Evolutionary conservation across 2,888 invertebrate genomes (phyloP).

Genomic region (Drosophila hamatofila): DNA sequence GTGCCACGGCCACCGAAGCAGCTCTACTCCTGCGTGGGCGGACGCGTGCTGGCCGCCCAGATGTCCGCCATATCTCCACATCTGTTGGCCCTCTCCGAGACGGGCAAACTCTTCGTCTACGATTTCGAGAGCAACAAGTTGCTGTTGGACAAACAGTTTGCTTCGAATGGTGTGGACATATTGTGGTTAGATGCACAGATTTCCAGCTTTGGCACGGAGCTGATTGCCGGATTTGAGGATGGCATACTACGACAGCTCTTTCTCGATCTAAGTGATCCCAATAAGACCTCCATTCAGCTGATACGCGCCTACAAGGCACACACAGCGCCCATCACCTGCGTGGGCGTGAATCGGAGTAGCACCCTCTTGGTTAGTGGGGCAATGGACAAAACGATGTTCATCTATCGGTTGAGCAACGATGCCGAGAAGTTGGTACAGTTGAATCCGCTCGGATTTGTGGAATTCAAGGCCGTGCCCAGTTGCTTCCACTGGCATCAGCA

Average conservation of each 20-base stretch:
- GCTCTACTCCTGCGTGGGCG: conserved; percentile 91
- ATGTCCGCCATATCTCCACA: conserved; percentile 90
- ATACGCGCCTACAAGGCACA: conserved; percentile 89
- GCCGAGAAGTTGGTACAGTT: conserved; percentile 86
- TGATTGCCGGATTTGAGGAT: conserved; percentile 90
- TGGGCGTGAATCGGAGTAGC: conserved; percentile 87
- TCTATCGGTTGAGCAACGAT: conserved; percentile 86
- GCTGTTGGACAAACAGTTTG: conserved; percentile 88
- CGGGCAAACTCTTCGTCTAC: conserved; percentile 91
- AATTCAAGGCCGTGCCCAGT: conserved; percentile 88
- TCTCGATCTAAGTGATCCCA: conserved; percentile 66
- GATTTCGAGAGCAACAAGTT: conserved; percentile 88
- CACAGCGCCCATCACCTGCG: conserved; percentile 87
- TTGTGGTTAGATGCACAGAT: conserved; percentile 90
- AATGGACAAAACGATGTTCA: conserved; percentile 89
- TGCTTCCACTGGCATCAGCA: conserved; percentile 88
- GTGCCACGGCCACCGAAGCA: conserved; percentile 85
- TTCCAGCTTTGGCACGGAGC: conserved; percentile 88
- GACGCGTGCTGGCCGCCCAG: conserved; percentile 89
- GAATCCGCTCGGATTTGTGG: conserved; percentile 89
- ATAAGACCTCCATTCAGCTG: conserved; percentile 57
- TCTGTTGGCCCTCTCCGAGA: conserved; percentile 90
- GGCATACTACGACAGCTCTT: conserved; percentile 88
- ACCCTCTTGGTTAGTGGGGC: conserved; percentile 89
- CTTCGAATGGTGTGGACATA: conserved; percentile 87